Evolutionary conservation across 2,797 vertebrate species (phyloP).

Genomic region (Argyrosomus regius): DNA sequence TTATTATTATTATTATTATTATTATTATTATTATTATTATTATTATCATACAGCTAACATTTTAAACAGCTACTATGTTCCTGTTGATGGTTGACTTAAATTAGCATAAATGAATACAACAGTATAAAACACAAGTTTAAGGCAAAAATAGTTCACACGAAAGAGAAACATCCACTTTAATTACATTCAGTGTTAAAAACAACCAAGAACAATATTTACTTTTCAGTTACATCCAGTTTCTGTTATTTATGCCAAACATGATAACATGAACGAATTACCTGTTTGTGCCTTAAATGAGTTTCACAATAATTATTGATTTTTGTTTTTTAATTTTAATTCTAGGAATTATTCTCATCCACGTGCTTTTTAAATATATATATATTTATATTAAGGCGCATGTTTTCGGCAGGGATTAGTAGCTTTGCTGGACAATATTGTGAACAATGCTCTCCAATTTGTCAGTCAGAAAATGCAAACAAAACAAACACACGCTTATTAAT

Average conservation of each 20-base stretch:
- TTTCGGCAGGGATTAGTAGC: constrained; percentile 71
- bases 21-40: constrained; percentile 35
- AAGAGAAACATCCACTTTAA: not conserved
- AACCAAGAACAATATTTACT: not conserved
- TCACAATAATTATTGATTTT: not conserved
- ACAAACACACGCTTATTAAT: constrained; percentile 70
- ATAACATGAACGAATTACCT: not conserved
- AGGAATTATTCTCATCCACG: constrained; percentile 9
- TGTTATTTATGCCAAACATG: not conserved
- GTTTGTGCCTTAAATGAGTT: not conserved
- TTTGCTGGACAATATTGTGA: constrained; percentile 69
- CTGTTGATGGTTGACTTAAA: not conserved
- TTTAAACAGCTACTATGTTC: not conserved
- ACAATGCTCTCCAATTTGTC: constrained; percentile 70
- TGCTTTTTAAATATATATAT: not conserved
- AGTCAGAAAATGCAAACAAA: constrained; percentile 67
- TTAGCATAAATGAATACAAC: not conserved
- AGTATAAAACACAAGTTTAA: not conserved
- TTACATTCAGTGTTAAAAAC: not conserved
- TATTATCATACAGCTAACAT: not conserved
- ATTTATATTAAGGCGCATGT: constrained; percentile 25
- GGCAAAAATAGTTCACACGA: not conserved
- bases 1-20: constrained; percentile 61
- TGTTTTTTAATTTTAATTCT: not conserved
- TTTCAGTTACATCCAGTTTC: not conserved